Evolutionary conservation across 2,797 vertebrate genomes (phyloP), one percentile per base, ranked within the genome.

Genomic region (Odontamblyopus lacepedii): DNA sequence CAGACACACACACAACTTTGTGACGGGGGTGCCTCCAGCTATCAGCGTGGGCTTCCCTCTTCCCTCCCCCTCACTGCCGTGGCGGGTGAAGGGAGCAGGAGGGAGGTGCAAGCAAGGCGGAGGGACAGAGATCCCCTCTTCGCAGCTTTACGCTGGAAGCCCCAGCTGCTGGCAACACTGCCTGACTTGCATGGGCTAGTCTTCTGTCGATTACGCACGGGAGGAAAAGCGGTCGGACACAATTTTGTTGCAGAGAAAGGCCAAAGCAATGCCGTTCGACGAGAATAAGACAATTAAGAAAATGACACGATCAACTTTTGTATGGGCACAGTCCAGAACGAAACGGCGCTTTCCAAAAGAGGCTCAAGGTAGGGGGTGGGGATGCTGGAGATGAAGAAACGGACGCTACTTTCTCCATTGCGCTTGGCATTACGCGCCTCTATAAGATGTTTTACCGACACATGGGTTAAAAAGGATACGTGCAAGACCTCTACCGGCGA

Each of bases 11-110:
- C 69, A 78, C 35, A 4, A 41, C 73, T 80, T 78, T 70, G 77
- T 74, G 81, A 89, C 87, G 89, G 91, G 91, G 90, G 93, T 94
- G 87, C 94, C 93, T 92, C 88, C 89, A 87, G 91, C 87, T 90
- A 91, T 88, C 91, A 90, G 88, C 87, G 84, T 87, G 89, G 87
- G 88, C 78, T 91, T 86, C 87, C 90, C 90, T 85, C 73, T 82
- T 83, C 78, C 62, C 86, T 83, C 85, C 86, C 77, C 76, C 74
- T 76, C 82, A 51, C 71, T 69, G 73, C 75, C 51, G 85, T 76
- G 78, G 77, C 83, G 85, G 73, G 75, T 64, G 63, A 72, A 59
- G 78, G 59, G 60, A 62, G 59, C 56, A 57, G 81, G 78, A 77
- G 83, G 63, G 68, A 71, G 79, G 82, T 78, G 79, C 7, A 60